These are phyloP conservation scores for Lipophrys pholis DNA, from an alignment of 2,113 vertebrate genomes.

Conservation along the genomic window DNA sequence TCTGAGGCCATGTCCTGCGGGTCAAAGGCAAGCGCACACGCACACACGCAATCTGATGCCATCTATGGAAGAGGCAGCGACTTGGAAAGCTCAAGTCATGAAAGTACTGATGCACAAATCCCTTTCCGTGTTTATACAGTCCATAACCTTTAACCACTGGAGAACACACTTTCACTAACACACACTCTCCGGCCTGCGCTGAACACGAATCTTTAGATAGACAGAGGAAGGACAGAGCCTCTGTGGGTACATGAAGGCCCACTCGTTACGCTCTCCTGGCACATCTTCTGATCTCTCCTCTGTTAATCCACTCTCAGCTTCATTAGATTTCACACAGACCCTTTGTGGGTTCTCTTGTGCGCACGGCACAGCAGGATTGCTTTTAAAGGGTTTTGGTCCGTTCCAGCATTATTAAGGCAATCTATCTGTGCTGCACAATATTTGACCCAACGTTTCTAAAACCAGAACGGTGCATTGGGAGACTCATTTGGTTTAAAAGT, in stretches of 20 bases:
- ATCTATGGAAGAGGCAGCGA: constrained; percentile 30
- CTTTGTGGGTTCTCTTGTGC: no score
- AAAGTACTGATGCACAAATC: constrained; percentile 42
- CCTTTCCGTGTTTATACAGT: constrained; percentile 42
- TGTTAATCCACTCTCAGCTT: no score
- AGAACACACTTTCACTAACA: constrained; percentile 34
- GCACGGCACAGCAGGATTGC: no score
- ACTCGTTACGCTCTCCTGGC: background rate
- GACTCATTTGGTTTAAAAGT: no score
- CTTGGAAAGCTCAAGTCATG: constrained; percentile 12
- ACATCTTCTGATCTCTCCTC: no score
- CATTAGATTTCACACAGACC: no score
- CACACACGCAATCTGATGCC: constrained; percentile 46
- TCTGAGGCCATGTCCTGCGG: constrained; percentile 72
- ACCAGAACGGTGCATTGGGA: no score
- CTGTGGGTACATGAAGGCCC: constrained; percentile 31
- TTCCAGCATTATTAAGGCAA: no score
- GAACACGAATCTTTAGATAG: constrained; percentile 52
- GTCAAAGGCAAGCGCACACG: constrained; percentile 52
- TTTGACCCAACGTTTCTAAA: no score
- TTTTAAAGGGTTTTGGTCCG: no score
- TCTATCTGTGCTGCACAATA: no score
- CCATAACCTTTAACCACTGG: constrained; percentile 48
- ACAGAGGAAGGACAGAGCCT: constrained; percentile 28
- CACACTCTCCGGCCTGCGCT: constrained; percentile 8